Percentiles rank a stretch among this genome's conserved stretches.
These are phyloP conservation scores for Aspidiotus rigidus DNA, from an alignment of 2,888 invertebrate genomes.

Conservation along the genomic window DNA sequence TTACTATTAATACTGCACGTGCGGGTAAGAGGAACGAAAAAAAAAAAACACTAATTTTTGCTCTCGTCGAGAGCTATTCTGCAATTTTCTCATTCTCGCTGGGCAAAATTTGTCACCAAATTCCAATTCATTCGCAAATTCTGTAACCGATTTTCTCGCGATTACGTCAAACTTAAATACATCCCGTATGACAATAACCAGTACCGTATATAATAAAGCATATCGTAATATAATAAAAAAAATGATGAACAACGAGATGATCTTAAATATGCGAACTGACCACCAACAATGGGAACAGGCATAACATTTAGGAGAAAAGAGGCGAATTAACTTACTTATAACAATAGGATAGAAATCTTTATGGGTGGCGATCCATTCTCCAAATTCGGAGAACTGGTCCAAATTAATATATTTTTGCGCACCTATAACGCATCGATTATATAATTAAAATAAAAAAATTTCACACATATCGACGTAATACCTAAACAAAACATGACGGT, in stretches of 20 bases:
- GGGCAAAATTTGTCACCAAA: too few relatives aligned
- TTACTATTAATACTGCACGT: too few relatives aligned
- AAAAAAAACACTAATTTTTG: too few relatives aligned
- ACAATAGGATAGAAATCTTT: slow-evolving; percentile 23
- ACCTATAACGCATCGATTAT: slow-evolving; percentile 11
- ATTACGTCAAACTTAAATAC: too few relatives aligned
- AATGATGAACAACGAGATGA: background rate
- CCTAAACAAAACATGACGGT: too few relatives aligned
- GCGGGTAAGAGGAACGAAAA: too few relatives aligned
- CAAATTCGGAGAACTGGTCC: slow-evolving; percentile 28
- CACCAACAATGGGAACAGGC: background rate
- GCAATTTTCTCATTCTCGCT: too few relatives aligned
- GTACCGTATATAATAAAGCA: background rate
- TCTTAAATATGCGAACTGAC: background rate
- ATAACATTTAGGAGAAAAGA: slow-evolving; percentile 4
- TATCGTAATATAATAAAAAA: background rate
- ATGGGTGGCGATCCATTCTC: slow-evolving; percentile 27
- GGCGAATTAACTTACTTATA: slow-evolving; percentile 25
- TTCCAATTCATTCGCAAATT: too few relatives aligned
- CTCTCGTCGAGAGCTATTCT: too few relatives aligned
- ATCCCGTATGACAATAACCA: too few relatives aligned
- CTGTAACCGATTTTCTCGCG: too few relatives aligned
- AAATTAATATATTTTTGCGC: slow-evolving; percentile 27
- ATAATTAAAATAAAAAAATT: background rate
- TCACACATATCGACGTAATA: background rate